A percentile compares a stretch with the other conserved stretches of the same genome.
Evolutionary conservation across 2,113 vertebrate genomes (phyloP).

Genomic region (Rattus norvegicus): DNA sequence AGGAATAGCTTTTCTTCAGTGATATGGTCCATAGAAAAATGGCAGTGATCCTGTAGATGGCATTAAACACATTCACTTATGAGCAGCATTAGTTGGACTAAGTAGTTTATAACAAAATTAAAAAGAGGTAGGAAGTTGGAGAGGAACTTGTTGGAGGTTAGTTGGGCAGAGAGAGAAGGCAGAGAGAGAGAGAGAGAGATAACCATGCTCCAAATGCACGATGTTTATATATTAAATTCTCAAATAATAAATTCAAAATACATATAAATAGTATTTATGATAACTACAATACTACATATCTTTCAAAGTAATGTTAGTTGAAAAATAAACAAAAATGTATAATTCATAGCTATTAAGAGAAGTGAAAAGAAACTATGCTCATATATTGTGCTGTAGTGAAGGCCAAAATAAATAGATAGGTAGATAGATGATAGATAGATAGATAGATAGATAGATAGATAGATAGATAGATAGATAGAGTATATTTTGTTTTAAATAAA

Average conservation of each 20-base stretch:
- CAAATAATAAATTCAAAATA: not conserved
- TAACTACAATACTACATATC: not conserved
- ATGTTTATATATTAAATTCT: not conserved
- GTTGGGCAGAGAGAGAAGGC: accelerated
- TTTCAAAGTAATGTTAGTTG: not conserved
- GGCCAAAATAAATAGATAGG: not conserved
- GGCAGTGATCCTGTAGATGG: not conserved
- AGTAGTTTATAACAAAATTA: not conserved
- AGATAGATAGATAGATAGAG: not conserved
- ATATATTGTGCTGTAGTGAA: not conserved
- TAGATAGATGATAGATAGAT: not conserved
- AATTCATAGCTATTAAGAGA: not conserved
- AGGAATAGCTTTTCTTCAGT: not conserved
- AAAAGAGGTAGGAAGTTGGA: not conserved
- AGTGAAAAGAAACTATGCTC: not conserved
- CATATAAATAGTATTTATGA: not conserved
- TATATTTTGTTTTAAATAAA: not conserved
- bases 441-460: not conserved
- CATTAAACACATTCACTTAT: not conserved
- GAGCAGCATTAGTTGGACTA: not conserved
- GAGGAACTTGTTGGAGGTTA: not conserved
- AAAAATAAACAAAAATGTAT: not conserved
- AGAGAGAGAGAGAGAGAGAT: not conserved
- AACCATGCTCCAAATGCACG: not conserved
- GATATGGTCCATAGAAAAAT: not conserved